A percentile compares a stretch with the other conserved stretches of the same genome.
Conservation (phyloP, 2,113 vertebrate species). For the Climacteris rufus region DNA sequence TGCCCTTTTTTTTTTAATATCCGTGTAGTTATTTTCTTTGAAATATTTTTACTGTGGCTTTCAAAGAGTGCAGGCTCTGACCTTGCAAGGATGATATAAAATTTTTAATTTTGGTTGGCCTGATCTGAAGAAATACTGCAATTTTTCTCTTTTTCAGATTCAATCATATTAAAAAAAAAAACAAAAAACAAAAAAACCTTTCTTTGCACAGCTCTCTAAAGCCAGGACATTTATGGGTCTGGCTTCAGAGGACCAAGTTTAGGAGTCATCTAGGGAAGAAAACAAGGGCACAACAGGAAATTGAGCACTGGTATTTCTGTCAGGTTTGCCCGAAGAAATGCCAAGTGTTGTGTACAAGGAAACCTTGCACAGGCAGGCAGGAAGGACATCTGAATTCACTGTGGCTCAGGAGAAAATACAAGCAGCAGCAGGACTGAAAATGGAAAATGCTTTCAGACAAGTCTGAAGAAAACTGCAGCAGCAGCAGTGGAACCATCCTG, state of each 20-base stretch:
- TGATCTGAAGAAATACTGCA: neutral
- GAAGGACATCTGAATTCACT: neutral
- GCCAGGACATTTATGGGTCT: neutral
- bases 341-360: neutral
- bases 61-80: neutral
- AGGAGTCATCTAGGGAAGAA: neutral
- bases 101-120: neutral
- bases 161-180: neutral
- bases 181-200: no score
- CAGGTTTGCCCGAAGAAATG: neutral
- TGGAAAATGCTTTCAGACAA: neutral
- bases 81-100: neutral
- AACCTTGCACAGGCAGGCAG: neutral
- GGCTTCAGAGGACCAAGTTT: neutral
- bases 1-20: neutral
- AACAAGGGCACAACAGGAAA: neutral
- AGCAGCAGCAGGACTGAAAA: neutral
- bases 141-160: neutral
- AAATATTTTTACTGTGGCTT: neutral
- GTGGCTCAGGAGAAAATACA: neutral
- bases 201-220: neutral
- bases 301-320: neutral
- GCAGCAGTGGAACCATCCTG: neutral
- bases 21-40: neutral
- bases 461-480: neutral